Base-by-base conservation (phyloP, 2,113 vertebrate species). In the Cariama cristata region DNA sequence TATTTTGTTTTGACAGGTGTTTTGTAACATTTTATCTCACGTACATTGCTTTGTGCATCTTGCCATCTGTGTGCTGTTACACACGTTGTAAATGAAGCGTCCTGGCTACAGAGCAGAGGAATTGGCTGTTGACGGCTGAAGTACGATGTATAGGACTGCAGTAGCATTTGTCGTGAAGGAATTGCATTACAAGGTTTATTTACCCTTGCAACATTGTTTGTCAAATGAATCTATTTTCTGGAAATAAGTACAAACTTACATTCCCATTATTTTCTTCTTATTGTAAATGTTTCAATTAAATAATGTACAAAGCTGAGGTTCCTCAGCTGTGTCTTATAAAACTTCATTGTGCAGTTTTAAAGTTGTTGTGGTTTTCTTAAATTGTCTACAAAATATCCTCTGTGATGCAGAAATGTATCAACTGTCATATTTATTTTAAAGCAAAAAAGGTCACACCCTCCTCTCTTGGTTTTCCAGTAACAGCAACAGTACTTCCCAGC, bases 251-350 rank as follows among this genome's bases (percentile, higher is more conserved):
- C 95, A 97, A 96, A 98, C 96, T 94, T 97, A 88, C 83, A 91
- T 98, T 97, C 96, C 96, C 95, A 33, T 97, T 97, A 90, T 96
- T 98, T 98, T 98, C 88, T 95, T 97, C 55, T 90, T 80, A 69
- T 7, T 96, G 82, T 97, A 92, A 83, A 87, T 97, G 96, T 98
- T 98, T 98, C 96, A 97, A 96, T 98, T 96, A 95, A 96, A 93
- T 96, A 95, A 98, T 92, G 94, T 97, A 96, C 95, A 95, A 98
- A 88, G 55, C 80, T 92, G 95, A 97, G 79, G 71, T 90, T 94
- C 42, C 49, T 96, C 62, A 88, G 75, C 72, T 82, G 26, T 85
- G 74, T 97, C 91, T 86, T 95, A 91, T 56, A 96, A 93, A 97
- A 94, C 42, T 85, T 90, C 24, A 72, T 86, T 88, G 80, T 84